Percentiles rank a stretch among this genome's conserved stretches.
phyloP scores from a whole-genome alignment of 2,888 invertebrate species.

The Melanotus villosus region DNA sequence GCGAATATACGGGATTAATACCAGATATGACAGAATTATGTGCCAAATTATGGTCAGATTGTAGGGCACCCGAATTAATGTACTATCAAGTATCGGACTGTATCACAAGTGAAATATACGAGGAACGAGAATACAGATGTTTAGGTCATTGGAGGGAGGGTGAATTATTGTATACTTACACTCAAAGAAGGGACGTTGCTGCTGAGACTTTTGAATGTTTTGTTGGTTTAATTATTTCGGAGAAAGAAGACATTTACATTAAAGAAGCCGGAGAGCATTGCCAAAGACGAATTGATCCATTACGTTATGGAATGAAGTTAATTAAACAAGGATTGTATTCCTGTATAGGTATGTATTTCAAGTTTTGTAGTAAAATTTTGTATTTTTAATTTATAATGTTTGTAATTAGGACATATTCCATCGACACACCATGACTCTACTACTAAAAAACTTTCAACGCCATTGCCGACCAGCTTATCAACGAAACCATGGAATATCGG shows the following conservation, averaged over 20 bases:
- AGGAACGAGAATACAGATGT: constrained; percentile 77
- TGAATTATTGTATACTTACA: constrained; percentile 75
- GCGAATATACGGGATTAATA: constrained; percentile 76
- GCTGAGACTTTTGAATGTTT: constrained; percentile 76
- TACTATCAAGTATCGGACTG: constrained; percentile 77
- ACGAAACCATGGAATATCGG: constrained; percentile 58
- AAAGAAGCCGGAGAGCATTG: constrained; percentile 79
- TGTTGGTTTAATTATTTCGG: constrained; percentile 74
- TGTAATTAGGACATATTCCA: constrained; percentile 35
- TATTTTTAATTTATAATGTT: neutral
- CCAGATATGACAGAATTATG: constrained; percentile 75
- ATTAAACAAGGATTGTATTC: constrained; percentile 66
- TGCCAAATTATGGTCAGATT: constrained; percentile 77
- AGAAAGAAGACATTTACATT: constrained; percentile 74
- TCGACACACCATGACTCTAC: constrained; percentile 33
- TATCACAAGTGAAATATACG: constrained; percentile 72
- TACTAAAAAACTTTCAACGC: constrained; percentile 38
- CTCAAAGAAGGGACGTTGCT: constrained; percentile 74
- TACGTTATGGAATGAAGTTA: constrained; percentile 75
- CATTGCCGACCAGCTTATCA: constrained; percentile 49
- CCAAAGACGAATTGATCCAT: constrained; percentile 73
- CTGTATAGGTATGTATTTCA: constrained; percentile 54
- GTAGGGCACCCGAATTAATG: constrained; percentile 76
- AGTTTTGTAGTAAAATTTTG: neutral
- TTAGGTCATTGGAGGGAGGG: constrained; percentile 78